These are phyloP conservation scores for Darevskia nairensis DNA, from an alignment of 2,797 vertebrate species.

Conservation along the genomic window DNA sequence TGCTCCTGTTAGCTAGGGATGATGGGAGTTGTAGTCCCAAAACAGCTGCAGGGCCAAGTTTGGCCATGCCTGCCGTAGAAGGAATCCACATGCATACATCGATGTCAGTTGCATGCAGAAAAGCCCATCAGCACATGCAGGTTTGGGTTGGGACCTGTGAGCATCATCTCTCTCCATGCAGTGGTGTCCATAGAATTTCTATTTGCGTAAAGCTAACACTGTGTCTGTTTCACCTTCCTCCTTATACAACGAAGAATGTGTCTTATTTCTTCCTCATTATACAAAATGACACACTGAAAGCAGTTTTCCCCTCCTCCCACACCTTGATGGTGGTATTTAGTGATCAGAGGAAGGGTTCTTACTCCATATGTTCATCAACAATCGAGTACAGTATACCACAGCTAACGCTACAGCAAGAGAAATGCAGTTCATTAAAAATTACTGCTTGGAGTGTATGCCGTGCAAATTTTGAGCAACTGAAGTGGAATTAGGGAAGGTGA, in stretches of 20 bases:
- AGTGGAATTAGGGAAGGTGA: background rate
- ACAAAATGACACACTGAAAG: background rate
- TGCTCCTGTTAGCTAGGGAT: no score
- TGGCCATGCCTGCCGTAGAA: no score
- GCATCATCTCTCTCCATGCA: background rate
- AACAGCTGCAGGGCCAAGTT: no score
- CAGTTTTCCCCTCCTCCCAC: background rate
- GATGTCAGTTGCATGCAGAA: background rate
- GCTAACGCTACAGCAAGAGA: background rate
- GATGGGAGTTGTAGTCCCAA: no score
- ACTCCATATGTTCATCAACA: background rate
- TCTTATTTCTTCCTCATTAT: background rate
- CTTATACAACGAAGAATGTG: background rate
- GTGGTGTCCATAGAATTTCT: background rate
- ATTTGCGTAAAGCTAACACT: background rate
- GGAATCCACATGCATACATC: no score
- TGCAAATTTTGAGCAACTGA: background rate
- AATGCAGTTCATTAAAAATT: background rate
- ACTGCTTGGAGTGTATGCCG: background rate
- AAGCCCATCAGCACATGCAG: background rate
- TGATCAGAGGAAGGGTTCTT: background rate
- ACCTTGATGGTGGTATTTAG: background rate
- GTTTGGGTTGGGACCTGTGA: background rate
- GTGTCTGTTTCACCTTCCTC: background rate
- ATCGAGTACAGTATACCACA: background rate